A percentile compares a stretch with the other conserved stretches of the same genome.
Conservation (phyloP, 2,113 vertebrate species). For the Chlorodrepanis virens region DNA sequence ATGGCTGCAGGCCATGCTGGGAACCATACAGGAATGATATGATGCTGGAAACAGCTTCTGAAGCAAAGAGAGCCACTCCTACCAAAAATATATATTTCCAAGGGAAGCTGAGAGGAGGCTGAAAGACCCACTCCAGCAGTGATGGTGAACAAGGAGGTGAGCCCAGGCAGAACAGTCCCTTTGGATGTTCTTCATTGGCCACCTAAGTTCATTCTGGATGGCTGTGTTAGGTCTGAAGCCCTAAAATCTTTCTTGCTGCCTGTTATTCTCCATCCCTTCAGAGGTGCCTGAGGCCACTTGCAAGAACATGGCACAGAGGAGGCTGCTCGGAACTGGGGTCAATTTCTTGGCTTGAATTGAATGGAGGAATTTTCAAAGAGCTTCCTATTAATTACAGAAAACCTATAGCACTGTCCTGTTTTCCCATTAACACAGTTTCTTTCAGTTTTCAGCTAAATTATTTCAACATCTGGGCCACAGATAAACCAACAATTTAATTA, state of each 20-base stretch:
- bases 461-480: constrained; percentile 80
- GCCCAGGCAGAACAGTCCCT: not conserved
- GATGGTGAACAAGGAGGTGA: not conserved
- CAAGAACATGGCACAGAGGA: not conserved
- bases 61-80: not conserved
- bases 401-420: constrained; percentile 77
- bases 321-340: constrained; percentile 75
- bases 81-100: not conserved
- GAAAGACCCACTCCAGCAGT: not conserved
- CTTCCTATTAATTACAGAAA: constrained; percentile 84
- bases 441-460: constrained; percentile 77
- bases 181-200: not conserved
- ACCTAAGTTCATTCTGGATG: not conserved
- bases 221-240: not conserved
- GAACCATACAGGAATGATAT: not conserved
- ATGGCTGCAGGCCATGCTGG: accelerated
- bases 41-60: not conserved
- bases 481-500: constrained; percentile 77
- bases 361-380: constrained; percentile 74
- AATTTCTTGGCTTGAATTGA: constrained; percentile 75
- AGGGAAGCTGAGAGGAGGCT: not conserved
- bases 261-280: constrained; percentile 2
- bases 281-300: constrained; percentile 38
- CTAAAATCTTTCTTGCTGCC: constrained; percentile 48
- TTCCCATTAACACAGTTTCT: constrained; percentile 82